Evolutionary conservation across 1,140 invertebrate genomes (phyloP).

Genomic region (Drosophila ananassae): DNA sequence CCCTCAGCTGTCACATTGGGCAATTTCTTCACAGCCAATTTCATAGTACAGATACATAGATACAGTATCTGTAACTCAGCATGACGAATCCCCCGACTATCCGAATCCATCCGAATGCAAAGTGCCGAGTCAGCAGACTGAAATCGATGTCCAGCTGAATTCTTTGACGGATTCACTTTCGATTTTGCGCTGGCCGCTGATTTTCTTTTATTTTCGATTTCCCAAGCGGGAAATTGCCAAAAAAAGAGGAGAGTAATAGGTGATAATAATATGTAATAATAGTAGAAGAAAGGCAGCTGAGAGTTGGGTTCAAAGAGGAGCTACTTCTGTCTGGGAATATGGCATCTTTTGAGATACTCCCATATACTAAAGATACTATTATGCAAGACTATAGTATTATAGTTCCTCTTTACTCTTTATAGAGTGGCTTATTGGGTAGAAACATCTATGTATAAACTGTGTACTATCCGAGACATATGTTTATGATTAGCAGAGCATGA

Average conservation of each 20-base stretch:
- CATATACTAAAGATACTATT: too few relatives aligned
- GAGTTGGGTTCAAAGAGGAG: neutral
- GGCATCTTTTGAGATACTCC: too few relatives aligned
- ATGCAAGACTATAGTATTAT: too few relatives aligned
- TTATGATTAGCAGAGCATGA: slow-evolving; percentile 73
- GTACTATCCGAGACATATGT: neutral
- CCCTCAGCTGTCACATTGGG: slow-evolving; percentile 64
- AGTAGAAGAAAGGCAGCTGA: neutral
- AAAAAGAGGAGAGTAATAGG: slow-evolving; percentile 15
- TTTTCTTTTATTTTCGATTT: slow-evolving; percentile 20
- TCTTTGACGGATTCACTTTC: slow-evolving; percentile 54
- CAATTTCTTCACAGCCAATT: slow-evolving; percentile 21
- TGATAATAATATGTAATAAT: neutral
- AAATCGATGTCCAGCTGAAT: slow-evolving; percentile 42
- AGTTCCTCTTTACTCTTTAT: too few relatives aligned
- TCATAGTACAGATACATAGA: neutral
- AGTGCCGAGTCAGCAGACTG: slow-evolving; percentile 51
- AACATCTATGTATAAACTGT: too few relatives aligned
- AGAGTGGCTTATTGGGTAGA: too few relatives aligned
- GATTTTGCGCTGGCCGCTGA: slow-evolving; percentile 56
- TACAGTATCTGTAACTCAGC: slow-evolving; percentile 23
- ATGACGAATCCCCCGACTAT: slow-evolving; percentile 66
- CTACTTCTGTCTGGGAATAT: too few relatives aligned
- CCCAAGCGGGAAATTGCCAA: slow-evolving; percentile 70
- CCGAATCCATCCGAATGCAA: slow-evolving; percentile 43